These are phyloP conservation scores for Drosophila repleta DNA, from an alignment of 1,140 invertebrate species.

Conservation along the genomic window DNA sequence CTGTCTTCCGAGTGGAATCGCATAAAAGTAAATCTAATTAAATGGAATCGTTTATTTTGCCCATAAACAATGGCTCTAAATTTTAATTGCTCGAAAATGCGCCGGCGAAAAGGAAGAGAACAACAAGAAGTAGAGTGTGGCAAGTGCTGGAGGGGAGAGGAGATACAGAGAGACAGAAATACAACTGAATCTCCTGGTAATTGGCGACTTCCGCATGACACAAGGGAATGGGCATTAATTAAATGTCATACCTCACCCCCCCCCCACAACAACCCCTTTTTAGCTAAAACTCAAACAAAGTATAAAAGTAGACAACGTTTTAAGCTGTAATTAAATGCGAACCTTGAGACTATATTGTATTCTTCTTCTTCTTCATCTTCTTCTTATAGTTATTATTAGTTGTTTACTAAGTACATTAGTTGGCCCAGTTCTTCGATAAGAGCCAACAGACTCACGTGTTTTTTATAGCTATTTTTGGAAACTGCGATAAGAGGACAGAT, in stretches of 20 bases:
- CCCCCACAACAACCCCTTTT: too few relatives aligned
- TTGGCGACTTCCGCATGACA: conserved; percentile 59
- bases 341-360: conserved; percentile 9
- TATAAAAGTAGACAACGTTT: conserved; percentile 23
- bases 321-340: conserved; percentile 20
- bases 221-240: conserved; percentile 37
- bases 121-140: conserved; percentile 8
- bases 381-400: too few relatives aligned
- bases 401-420: conserved; percentile 38
- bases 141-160: conserved; percentile 12
- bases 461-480: conserved; percentile 8
- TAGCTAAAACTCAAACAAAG: conserved; percentile 20
- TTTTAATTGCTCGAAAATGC: conserved; percentile 60
- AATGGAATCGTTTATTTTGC: conserved; percentile 62
- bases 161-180: not conserved
- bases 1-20: conserved; percentile 28
- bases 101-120: conserved; percentile 10
- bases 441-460: conserved; percentile 10
- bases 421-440: conserved; percentile 31
- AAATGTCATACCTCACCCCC: conserved; percentile 2
- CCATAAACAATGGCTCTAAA: conserved; percentile 50
- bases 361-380: not conserved
- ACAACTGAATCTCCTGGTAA: conserved; percentile 38
- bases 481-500: conserved; percentile 11
- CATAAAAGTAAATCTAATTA: conserved; percentile 78